Base-by-base conservation (phyloP, 2,888 invertebrate species). In the Limulus polyphemus region DNA sequence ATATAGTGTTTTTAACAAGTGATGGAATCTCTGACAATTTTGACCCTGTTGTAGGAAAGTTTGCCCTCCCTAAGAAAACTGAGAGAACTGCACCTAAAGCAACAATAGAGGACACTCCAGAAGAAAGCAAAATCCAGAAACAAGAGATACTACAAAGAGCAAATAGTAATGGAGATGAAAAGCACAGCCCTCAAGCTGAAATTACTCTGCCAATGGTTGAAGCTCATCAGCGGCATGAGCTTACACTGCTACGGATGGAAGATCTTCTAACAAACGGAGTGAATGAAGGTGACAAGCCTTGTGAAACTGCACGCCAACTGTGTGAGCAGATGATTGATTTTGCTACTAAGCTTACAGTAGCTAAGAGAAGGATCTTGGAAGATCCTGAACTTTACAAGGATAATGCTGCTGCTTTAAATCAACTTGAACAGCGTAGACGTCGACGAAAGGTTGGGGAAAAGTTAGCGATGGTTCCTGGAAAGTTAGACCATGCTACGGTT, bases 1-100 rank as follows among this genome's bases (percentile, higher is more conserved):
- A 92, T 73, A 84, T 92, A 65, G 85, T 92, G 47, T 87, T 90
- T 75, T 80, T 92, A 14, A 90, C 90, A 1, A 88, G 88, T n/a
- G 91, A 92, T 73, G 91, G 91, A 10, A 83, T 92, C 49, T 88
- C 89, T 10, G 91, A 92, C 74, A 92, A 92, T 75, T 89, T 90
- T 72, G 91, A 92, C 77, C 91, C 91, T 0, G 90, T 91, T 48
- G 90, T 92, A 62, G 90, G 90, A 47, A 88, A 88, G 77, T 88
- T 90, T 73, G 88, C 90, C 9, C 72, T 79, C 55, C 73, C 75
- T 5, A 54, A 63, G 16, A 66, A 66, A 59, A 47, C 51, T 16
- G 61, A 63, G 10, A 65, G 63, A 49, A 55, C 51, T 47, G 17
- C 54, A 32, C 16, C 17, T 11, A 54, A 54, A 54, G 54, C 54